These are phyloP conservation scores for Guaruba guarouba DNA, from an alignment of 2,113 vertebrate species.

Conservation along the genomic window DNA sequence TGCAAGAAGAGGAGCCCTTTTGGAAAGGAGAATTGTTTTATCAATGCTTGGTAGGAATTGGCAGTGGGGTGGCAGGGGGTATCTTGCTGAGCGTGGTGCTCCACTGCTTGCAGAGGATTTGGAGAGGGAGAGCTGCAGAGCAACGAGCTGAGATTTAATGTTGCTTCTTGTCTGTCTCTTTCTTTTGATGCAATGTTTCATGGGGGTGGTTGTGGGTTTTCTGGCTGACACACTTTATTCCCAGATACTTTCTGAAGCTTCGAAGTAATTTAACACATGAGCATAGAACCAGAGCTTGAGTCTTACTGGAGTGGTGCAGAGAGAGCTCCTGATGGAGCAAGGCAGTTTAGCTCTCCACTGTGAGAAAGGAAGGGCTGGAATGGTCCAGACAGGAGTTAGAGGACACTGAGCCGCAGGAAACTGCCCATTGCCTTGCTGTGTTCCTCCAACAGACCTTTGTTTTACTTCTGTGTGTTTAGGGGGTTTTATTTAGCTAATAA, in stretches of 20 bases:
- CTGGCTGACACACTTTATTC: neutral
- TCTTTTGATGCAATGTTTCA: neutral
- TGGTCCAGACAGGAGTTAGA: neutral
- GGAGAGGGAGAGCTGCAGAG: neutral
- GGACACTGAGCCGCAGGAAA: neutral
- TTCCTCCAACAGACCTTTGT: neutral
- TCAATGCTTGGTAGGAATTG: neutral
- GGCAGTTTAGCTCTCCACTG: neutral
- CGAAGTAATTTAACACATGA: neutral
- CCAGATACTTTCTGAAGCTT: neutral
- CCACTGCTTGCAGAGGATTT: neutral
- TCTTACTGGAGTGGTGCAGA: neutral
- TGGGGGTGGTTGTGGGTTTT: neutral
- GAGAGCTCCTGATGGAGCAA: neutral
- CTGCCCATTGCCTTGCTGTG: neutral
- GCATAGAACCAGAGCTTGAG: neutral
- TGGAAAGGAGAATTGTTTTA: neutral
- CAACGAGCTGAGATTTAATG: neutral
- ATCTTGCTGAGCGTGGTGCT: neutral
- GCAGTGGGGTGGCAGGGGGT: neutral
- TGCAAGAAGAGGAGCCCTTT: neutral
- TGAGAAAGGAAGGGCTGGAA: neutral
- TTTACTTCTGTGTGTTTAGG: neutral
- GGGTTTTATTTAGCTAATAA: neutral
- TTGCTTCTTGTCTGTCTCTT: neutral